Conservation (phyloP, 2,888 invertebrate genomes). For the Amiota mariae region DNA sequence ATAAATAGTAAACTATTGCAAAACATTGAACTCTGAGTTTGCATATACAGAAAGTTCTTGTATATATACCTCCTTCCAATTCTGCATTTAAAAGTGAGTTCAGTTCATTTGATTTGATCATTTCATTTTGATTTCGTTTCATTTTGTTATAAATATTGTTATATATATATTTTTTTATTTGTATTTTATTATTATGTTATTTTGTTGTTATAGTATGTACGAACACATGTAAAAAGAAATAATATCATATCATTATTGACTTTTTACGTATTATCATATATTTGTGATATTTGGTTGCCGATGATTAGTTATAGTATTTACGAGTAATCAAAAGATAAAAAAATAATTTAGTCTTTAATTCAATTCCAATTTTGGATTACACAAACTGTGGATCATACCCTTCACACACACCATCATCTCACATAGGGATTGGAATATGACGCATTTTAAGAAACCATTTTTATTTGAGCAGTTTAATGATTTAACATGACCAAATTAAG, state of each 20-base stretch:
- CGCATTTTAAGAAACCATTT: no score
- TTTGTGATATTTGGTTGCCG: no score
- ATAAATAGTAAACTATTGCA: constrained; percentile 42
- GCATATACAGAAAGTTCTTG: constrained; percentile 53
- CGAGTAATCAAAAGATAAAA: no score
- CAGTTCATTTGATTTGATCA: constrained; percentile 41
- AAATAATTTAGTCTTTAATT: no score
- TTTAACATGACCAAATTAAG: no score
- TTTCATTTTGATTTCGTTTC: constrained; percentile 34
- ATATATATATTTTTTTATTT: constrained; percentile 41
- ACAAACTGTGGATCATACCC: no score
- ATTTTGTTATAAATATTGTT: constrained; percentile 39
- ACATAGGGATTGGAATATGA: no score
- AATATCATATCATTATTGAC: constrained; percentile 51
- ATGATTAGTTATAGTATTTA: no score
- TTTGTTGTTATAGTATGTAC: constrained; percentile 35
- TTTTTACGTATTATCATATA: constrained; percentile 5
- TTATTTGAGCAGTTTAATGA: no score
- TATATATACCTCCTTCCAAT: constrained; percentile 73
- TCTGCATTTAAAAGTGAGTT: constrained; percentile 62
- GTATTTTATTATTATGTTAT: constrained; percentile 27
- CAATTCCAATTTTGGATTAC: no score
- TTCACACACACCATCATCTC: no score
- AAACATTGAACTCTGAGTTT: constrained; percentile 53
- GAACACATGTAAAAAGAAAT: constrained; percentile 65